Evolutionary conservation across 2,797 vertebrate species (phyloP).

Genomic region (Eulemur coronatus): DNA sequence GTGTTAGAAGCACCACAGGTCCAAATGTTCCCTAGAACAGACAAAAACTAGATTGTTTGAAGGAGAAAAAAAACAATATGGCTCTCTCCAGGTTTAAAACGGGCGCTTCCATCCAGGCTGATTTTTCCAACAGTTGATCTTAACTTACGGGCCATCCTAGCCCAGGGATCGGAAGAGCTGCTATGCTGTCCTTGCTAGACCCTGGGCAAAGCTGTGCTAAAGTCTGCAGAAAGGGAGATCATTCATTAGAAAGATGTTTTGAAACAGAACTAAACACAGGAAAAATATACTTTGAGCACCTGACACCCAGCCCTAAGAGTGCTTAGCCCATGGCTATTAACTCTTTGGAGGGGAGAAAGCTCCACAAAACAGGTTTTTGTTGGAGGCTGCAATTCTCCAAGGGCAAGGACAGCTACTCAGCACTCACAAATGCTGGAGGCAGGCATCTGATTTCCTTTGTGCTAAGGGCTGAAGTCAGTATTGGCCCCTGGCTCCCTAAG

Average conservation of each 20-base stretch:
- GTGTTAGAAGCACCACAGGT: background rate
- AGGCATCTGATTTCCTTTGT: background rate
- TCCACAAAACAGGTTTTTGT: slow-evolving; percentile 19
- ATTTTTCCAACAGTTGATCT: background rate
- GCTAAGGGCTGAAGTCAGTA: background rate
- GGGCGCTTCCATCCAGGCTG: background rate
- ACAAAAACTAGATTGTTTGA: background rate
- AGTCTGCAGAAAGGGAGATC: background rate
- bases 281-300: background rate
- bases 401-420: background rate
- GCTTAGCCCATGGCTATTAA: background rate
- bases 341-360: slow-evolving; percentile 11
- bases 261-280: background rate
- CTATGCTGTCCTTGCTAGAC: background rate
- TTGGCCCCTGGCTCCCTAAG: background rate
- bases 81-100: background rate
- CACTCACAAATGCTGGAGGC: slow-evolving; percentile 4
- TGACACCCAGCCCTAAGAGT: background rate
- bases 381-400: slow-evolving; percentile 14
- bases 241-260: background rate
- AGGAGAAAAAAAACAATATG: background rate
- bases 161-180: background rate
- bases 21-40: background rate
- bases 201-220: background rate
- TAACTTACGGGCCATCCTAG: background rate